Evolutionary conservation across 2,113 vertebrate genomes (phyloP).

Genomic region (Phaethon lepturus): DNA sequence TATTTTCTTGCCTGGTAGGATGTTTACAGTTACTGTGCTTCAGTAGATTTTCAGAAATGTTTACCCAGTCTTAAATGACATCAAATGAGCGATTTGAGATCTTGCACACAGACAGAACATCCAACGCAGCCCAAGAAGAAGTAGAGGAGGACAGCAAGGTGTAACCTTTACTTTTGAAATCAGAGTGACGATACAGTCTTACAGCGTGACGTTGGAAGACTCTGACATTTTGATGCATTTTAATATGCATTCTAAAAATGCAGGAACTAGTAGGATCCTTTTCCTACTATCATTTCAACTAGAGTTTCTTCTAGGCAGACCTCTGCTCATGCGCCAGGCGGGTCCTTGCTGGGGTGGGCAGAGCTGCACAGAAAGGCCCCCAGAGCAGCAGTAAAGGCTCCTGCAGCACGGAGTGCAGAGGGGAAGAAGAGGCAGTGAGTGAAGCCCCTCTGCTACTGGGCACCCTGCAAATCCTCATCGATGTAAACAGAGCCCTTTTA

Average conservation of each 20-base stretch:
- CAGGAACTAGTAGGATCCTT: not conserved
- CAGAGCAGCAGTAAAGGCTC: not conserved
- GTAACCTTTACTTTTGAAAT: not conserved
- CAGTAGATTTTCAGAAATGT: not conserved
- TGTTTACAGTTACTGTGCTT: not conserved
- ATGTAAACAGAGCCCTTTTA: not conserved
- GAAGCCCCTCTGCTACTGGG: not conserved
- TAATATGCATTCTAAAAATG: not conserved
- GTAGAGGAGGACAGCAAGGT: not conserved
- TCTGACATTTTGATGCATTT: not conserved
- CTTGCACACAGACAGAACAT: not conserved
- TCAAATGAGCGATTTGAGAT: not conserved
- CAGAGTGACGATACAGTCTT: not conserved
- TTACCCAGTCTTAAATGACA: not conserved
- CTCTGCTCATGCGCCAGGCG: not conserved
- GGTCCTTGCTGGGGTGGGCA: not conserved
- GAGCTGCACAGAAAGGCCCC: not conserved
- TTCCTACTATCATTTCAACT: not conserved
- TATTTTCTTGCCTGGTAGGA: not conserved
- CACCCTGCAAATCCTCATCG: not conserved
- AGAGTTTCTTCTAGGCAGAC: not conserved
- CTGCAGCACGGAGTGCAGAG: accelerated
- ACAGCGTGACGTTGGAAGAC: not conserved
- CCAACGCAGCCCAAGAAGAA: not conserved
- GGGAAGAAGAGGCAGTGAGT: accelerated